Evolutionary conservation across 2,113 vertebrate species (phyloP).

Genomic region (Labeo catla): DNA sequence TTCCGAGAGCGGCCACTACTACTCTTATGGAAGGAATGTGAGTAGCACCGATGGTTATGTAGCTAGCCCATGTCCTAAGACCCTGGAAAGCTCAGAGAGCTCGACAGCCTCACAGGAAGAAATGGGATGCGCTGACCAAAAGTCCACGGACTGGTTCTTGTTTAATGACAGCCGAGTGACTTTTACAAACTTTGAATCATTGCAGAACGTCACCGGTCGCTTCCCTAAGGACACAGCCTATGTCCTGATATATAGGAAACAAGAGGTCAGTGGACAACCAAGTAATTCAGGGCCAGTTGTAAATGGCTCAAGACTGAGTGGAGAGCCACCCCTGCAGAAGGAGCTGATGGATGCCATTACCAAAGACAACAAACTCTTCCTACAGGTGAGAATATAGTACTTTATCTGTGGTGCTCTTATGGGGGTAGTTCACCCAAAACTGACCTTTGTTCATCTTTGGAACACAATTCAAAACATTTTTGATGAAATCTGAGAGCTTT

Average conservation of each 20-base stretch:
- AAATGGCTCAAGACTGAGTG: conserved; percentile 81
- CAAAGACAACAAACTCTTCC: conserved; percentile 97
- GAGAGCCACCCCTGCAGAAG: conserved; percentile 95
- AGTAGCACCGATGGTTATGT: conserved; percentile 72
- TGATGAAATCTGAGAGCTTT: no score
- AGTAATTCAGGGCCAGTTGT: conserved; percentile 55
- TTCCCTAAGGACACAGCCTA: conserved; percentile 99
- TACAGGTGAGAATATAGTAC: conserved; percentile 83
- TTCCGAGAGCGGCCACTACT: conserved; percentile 98
- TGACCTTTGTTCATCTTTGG: no score
- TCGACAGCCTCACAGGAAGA: conserved; percentile 73
- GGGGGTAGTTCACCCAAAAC: no score
- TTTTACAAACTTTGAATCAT: conserved; percentile 94
- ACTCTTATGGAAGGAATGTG: conserved; percentile 90
- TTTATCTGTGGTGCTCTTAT: neutral
- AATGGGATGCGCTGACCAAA: conserved; percentile 68
- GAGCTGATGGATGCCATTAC: conserved; percentile 98
- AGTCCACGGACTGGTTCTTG: conserved; percentile 91
- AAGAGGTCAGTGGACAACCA: conserved; percentile 73
- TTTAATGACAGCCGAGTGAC: conserved; percentile 98
- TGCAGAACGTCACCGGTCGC: conserved; percentile 94
- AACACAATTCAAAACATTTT: no score
- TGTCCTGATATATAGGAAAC: conserved; percentile 94
- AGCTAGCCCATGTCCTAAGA: conserved; percentile 64
- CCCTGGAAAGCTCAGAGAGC: conserved; percentile 44